Conservation (phyloP, 2,888 invertebrate genomes). For the Chymomyza amoena region DNA sequence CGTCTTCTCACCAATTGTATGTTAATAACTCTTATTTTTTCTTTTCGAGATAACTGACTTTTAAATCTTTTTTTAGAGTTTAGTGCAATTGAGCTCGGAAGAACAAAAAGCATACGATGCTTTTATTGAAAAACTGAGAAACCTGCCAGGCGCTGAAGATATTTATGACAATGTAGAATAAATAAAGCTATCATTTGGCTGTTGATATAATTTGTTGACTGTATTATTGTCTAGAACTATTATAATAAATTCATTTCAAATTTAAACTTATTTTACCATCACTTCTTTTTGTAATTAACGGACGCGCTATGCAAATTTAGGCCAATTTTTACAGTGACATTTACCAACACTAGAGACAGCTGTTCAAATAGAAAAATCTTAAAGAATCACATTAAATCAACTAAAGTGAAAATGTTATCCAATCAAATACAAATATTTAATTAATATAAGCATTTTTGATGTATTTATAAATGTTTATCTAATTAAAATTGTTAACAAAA, state of each 20-base stretch:
- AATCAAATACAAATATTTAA: not conserved
- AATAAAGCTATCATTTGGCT: not conserved
- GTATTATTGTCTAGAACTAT: too few relatives aligned
- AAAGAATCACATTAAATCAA: not conserved
- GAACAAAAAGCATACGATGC: constrained; percentile 79
- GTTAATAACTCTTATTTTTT: not conserved
- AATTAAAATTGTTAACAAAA: not conserved
- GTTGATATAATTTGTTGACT: not conserved
- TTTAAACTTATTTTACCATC: not conserved
- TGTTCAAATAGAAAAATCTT: not conserved
- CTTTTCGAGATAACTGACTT: not conserved
- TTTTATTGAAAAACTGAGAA: constrained; percentile 80
- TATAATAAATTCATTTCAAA: not conserved
- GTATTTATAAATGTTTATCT: not conserved
- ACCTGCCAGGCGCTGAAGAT: constrained; percentile 81
- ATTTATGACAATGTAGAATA: constrained; percentile 81
- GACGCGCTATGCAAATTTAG: not conserved
- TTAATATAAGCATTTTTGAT: not conserved
- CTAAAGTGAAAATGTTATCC: not conserved
- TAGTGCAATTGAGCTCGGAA: constrained; percentile 79
- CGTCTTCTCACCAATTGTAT: constrained; percentile 70
- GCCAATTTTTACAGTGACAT: constrained; percentile 2
- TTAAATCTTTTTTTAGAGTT: constrained; percentile 76
- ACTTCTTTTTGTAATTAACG: not conserved
- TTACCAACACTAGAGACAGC: not conserved